A percentile compares a stretch with the other conserved stretches of the same genome.
Evolutionary conservation across 2,797 vertebrate species (phyloP).

Genomic region (Xiphophorus birchmanni): DNA sequence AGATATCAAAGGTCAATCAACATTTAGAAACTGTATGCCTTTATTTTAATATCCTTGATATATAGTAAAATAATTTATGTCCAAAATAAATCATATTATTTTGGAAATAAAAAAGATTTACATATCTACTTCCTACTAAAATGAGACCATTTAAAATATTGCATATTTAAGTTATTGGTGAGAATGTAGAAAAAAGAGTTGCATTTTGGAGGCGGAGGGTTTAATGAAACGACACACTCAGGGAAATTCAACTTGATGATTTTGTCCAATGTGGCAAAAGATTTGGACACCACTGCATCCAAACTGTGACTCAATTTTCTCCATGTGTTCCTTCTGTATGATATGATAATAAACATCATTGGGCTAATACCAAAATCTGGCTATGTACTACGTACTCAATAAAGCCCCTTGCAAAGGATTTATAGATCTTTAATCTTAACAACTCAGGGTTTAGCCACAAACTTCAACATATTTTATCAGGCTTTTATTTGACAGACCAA

Average conservation of each 20-base stretch:
- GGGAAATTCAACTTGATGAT: neutral
- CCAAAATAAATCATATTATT: no score
- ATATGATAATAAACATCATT: neutral
- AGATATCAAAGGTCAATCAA: neutral
- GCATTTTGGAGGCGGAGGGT: no score
- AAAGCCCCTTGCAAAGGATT: neutral
- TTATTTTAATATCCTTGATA: neutral
- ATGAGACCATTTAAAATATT: neutral
- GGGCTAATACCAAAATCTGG: neutral
- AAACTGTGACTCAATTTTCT: neutral
- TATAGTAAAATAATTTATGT: neutral
- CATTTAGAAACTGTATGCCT: neutral
- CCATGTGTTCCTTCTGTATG: neutral
- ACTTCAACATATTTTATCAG: neutral
- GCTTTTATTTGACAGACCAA: conserved; percentile 1
- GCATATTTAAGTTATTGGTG: no score
- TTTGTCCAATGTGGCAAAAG: neutral
- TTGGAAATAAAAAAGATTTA: neutral
- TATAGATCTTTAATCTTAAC: neutral
- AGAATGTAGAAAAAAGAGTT: neutral
- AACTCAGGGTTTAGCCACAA: neutral
- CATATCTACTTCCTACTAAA: neutral
- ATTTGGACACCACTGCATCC: neutral
- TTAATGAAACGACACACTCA: neutral
- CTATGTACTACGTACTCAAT: neutral